phyloP scores from a whole-genome alignment of 1,140 invertebrate genomes.

The Papilio aristodemus region DNA sequence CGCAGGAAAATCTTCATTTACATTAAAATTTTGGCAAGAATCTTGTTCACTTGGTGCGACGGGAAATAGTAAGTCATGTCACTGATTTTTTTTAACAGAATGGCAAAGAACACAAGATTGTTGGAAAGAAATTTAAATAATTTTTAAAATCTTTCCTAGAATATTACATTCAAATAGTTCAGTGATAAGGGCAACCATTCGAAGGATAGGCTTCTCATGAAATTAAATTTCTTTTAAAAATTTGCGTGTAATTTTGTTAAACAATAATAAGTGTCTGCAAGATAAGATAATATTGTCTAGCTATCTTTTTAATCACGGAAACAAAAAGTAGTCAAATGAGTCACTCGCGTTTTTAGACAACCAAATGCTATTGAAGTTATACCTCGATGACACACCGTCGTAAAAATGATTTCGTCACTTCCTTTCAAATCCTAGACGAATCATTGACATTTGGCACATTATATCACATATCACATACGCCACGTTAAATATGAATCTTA shows the following conservation, averaged over 20 bases:
- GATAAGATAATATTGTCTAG: slow-evolving; percentile 25
- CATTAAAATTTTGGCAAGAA: background rate
- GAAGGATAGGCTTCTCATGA: background rate
- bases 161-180: slow-evolving; percentile 1
- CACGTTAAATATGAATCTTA: background rate
- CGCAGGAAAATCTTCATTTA: background rate
- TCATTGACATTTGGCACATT: background rate
- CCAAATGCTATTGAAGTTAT: slow-evolving; percentile 18
- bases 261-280: background rate
- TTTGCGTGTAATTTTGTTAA: background rate
- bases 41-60: background rate
- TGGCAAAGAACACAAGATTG: background rate
- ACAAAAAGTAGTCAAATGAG: slow-evolving; percentile 11
- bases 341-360: slow-evolving; percentile 20
- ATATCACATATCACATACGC: background rate
- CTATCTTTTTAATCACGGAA: background rate
- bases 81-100: background rate
- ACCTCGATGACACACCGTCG: slow-evolving; percentile 20
- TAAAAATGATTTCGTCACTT: slow-evolving; percentile 27
- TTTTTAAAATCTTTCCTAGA: background rate
- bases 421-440: slow-evolving; percentile 7
- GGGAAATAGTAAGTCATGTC: slow-evolving; percentile 5
- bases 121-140: background rate
- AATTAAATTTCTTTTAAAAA: background rate
- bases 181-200: background rate